Conservation (phyloP, 1,140 invertebrate species). For the Chironomus striatipennis region DNA sequence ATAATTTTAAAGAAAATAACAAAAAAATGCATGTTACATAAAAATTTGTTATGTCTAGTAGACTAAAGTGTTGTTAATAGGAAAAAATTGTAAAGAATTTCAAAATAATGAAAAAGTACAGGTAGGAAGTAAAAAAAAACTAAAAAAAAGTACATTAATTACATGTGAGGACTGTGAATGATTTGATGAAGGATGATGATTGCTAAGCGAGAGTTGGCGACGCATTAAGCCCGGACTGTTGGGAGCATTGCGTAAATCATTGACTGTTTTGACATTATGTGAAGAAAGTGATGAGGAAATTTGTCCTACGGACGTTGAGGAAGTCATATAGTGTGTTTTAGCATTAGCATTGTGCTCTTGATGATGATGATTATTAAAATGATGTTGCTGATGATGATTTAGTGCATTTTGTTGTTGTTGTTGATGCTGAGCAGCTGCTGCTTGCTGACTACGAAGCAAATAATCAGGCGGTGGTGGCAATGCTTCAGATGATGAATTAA, state of each 20-base stretch:
- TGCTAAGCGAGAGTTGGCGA: constrained; percentile 37
- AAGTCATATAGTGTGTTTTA: neutral
- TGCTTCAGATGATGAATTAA: constrained; percentile 47
- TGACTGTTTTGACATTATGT: constrained; percentile 66
- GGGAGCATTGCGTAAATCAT: constrained; percentile 75
- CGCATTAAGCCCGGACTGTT: constrained; percentile 71
- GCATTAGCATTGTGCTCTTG: constrained; percentile 22
- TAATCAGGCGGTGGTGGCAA: constrained; percentile 78
- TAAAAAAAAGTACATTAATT: constrained; percentile 6
- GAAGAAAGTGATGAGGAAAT: neutral
- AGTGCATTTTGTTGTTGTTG: neutral
- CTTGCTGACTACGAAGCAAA: constrained; percentile 46
- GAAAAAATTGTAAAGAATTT: neutral
- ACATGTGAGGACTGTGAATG: constrained; percentile 12
- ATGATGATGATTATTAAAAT: constrained; percentile 15
- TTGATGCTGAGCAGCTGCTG: constrained; percentile 31
- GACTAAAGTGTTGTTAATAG: neutral
- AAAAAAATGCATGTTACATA: neutral
- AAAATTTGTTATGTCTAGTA: neutral
- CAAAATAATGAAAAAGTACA: neutral
- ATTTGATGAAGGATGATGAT: constrained; percentile 20
- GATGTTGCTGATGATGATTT: constrained; percentile 21
- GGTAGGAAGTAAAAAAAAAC: neutral
- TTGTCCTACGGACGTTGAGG: neutral
- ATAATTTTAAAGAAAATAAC: neutral